Conservation (phyloP, 2,113 vertebrate species). For the Panurus biarmicus region DNA sequence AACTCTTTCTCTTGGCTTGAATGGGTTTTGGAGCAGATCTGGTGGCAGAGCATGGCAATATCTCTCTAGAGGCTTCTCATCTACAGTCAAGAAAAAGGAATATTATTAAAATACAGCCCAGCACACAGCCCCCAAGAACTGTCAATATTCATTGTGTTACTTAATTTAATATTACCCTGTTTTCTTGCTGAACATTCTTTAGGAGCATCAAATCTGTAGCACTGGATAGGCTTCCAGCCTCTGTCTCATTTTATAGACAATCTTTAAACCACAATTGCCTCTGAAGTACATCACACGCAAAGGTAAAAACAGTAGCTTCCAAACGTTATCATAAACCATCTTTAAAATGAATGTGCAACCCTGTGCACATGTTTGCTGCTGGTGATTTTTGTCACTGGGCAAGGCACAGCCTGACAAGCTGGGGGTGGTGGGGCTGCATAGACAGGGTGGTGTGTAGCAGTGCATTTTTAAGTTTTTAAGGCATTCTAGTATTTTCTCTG, state of each 20-base stretch:
- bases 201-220: background rate
- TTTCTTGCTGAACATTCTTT: conserved; percentile 10
- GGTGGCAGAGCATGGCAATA: background rate
- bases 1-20: background rate
- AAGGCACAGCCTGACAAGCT: background rate
- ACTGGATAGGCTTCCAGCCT: background rate
- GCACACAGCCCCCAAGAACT: background rate
- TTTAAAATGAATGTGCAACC: background rate
- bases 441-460: too few relatives aligned
- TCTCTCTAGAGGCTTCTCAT: background rate
- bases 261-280: background rate
- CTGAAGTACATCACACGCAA: background rate
- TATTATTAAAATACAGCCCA: background rate
- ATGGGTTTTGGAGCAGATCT: background rate
- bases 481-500: too few relatives aligned
- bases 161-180: background rate
- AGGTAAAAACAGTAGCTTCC: background rate
- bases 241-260: background rate
- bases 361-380: background rate
- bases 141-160: background rate
- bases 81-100: background rate
- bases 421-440: too few relatives aligned
- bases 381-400: background rate
- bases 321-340: background rate
- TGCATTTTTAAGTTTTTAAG: too few relatives aligned